Evolutionary conservation across 2,113 vertebrate species (phyloP).

Genomic region (Hippoglossus stenolepis): DNA sequence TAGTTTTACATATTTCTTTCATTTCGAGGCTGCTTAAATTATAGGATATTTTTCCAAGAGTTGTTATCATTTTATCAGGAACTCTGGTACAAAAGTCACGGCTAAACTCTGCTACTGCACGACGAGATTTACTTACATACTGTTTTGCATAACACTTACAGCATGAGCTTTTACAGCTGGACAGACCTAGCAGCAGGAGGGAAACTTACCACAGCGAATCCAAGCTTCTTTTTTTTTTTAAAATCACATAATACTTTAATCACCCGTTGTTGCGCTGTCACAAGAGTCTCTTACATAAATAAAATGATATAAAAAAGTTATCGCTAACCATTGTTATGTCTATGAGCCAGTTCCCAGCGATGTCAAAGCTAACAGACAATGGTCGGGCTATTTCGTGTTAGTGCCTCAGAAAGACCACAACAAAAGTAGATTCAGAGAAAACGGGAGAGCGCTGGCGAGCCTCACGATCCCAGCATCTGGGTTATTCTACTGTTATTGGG

Average conservation of each 20-base stretch:
- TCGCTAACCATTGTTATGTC: background rate
- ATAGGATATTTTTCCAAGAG: background rate
- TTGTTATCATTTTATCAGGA: too few species aligned
- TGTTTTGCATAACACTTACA: background rate
- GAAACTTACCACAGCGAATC: too few species aligned
- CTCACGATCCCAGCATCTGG: background rate
- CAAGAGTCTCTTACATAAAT: background rate
- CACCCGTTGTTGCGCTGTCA: background rate
- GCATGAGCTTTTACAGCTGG: background rate
- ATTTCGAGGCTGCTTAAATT: too few species aligned
- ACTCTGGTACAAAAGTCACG: too few species aligned
- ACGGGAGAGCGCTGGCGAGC: background rate
- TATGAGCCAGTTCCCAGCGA: too few species aligned
- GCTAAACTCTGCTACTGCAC: too few species aligned
- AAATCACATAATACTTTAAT: too few species aligned
- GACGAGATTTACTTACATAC: background rate
- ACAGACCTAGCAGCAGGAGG: background rate
- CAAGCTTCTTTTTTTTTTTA: too few species aligned
- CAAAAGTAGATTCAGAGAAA: background rate
- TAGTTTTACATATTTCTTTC: background rate
- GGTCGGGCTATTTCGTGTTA: background rate
- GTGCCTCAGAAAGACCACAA: background rate
- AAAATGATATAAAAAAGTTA: background rate
- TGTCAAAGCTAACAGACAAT: background rate
- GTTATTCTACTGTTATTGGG: too few species aligned